Evolutionary conservation across 2,113 vertebrate species (phyloP).

Genomic region (Gnathonemus longibarbis): DNA sequence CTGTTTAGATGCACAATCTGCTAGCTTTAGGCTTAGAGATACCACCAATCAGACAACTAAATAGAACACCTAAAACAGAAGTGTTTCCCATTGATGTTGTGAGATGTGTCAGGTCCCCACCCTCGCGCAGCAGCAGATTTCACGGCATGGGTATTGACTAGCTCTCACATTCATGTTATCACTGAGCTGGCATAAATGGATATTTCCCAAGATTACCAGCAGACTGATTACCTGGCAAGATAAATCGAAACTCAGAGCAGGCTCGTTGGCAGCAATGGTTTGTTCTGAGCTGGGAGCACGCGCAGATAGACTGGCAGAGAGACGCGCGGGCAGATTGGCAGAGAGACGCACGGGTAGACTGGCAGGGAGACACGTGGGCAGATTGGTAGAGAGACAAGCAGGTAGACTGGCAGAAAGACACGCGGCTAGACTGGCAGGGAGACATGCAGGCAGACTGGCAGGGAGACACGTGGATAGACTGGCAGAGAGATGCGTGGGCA

Average conservation of each 20-base stretch:
- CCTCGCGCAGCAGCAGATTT: not conserved
- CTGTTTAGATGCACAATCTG: not conserved
- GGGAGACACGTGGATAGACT: not conserved
- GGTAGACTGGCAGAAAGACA: not conserved
- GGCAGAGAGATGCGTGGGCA: not conserved
- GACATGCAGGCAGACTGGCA: constrained; percentile 28
- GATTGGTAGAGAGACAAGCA: not conserved
- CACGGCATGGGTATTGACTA: not conserved
- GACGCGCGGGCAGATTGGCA: not conserved
- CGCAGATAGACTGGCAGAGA: not conserved
- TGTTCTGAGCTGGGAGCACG: not conserved
- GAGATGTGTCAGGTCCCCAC: not conserved
- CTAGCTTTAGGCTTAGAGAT: not conserved
- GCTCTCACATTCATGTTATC: not conserved
- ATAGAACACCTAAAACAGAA: not conserved
- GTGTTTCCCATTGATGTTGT: not conserved
- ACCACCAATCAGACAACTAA: not conserved
- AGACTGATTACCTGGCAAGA: not conserved
- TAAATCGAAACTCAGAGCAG: not conserved
- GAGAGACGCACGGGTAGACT: not conserved
- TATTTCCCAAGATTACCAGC: not conserved
- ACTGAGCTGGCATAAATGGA: not conserved
- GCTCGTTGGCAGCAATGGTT: not conserved
- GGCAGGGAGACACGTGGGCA: not conserved
- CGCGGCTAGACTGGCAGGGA: not conserved